Percentiles rank a stretch among this genome's conserved stretches.
Evolutionary conservation across 2,113 vertebrate genomes (phyloP).

Genomic region (Grallaria varia): DNA sequence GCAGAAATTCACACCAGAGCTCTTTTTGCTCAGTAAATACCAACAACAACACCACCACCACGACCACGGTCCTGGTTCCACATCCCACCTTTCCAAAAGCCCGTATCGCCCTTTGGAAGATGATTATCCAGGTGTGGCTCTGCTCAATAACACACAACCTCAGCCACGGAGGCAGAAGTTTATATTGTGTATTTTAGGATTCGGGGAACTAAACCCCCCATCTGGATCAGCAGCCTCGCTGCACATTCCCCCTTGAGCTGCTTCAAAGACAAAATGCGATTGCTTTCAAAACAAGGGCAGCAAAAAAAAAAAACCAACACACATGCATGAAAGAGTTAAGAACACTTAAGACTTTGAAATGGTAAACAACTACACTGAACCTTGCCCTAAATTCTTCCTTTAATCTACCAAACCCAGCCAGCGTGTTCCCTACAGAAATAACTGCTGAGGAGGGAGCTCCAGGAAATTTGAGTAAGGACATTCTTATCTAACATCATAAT

Average conservation of each 20-base stretch:
- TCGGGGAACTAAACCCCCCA: background rate
- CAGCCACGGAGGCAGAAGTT: background rate
- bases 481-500: constrained; percentile 67
- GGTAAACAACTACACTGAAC: constrained; percentile 66
- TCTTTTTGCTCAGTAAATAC: background rate
- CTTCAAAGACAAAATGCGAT: constrained; percentile 37
- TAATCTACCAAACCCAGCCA: constrained; percentile 51
- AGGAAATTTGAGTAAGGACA: constrained; percentile 67
- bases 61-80: background rate
- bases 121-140: background rate
- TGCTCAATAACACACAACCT: background rate
- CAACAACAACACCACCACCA: rapidly evolving
- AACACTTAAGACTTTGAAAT: constrained; percentile 55
- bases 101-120: background rate
- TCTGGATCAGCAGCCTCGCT: background rate
- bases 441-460: constrained; percentile 66
- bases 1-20: background rate
- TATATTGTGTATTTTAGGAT: background rate
- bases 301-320: too few relatives aligned
- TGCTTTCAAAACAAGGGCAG: constrained; percentile 57
- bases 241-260: background rate
- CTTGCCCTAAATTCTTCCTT: constrained; percentile 64
- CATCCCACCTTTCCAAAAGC: background rate
- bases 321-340: constrained; percentile 68
- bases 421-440: constrained; percentile 58